Evolutionary conservation across 2,113 vertebrate species (phyloP).

Genomic region (Aegotheles bennettii): DNA sequence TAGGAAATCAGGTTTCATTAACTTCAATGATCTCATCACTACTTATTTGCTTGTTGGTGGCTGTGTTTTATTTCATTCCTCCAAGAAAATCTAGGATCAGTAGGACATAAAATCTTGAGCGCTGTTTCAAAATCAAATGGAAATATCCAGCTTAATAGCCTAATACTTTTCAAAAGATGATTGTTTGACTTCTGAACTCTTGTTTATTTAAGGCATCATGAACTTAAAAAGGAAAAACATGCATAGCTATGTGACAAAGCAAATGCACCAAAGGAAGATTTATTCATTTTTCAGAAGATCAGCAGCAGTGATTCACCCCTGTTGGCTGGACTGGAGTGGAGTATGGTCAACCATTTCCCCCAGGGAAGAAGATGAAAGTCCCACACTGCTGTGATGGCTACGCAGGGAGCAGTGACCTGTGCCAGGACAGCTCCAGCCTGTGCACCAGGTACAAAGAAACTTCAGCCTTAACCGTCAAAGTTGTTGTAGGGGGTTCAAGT

Average conservation of each 20-base stretch:
- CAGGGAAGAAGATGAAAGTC: slow-evolving; percentile 12
- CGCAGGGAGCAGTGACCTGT: not conserved
- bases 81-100: not conserved
- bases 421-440: not conserved
- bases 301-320: slow-evolving; percentile 13
- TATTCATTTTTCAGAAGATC: not conserved
- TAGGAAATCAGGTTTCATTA: not conserved
- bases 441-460: not conserved
- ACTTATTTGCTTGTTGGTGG: not conserved
- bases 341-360: not conserved
- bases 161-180: not conserved
- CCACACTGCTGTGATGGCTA: not conserved
- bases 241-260: not conserved
- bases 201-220: not conserved
- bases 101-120: not conserved
- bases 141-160: not conserved
- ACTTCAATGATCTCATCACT: not conserved
- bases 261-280: not conserved
- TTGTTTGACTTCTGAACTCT: not conserved
- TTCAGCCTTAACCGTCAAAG: not conserved
- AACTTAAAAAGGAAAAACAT: slow-evolving; percentile 27
- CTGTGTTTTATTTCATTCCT: not conserved
- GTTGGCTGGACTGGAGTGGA: not conserved
- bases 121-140: not conserved
- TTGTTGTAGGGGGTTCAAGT: not conserved